phyloP scores from a whole-genome alignment of 2,113 vertebrate species.

The Nibea albiflora region DNA sequence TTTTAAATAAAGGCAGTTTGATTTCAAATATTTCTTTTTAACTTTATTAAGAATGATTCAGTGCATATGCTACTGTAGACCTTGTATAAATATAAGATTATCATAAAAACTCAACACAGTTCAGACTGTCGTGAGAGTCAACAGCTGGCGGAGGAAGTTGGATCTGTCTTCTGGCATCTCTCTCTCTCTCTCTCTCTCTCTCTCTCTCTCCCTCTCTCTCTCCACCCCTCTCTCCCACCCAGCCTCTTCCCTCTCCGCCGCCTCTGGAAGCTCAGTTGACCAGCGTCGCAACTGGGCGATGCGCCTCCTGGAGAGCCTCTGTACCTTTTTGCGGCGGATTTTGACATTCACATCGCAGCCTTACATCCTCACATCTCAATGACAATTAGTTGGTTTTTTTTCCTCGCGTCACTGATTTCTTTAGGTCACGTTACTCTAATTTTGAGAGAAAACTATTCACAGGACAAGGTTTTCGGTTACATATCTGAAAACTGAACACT shows the following conservation, averaged over 20 bases:
- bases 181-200: constrained; percentile 1
- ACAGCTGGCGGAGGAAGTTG: constrained; percentile 61
- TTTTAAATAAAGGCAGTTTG: too few relatives aligned
- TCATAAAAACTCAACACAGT: not conserved
- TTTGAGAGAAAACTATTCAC: constrained; percentile 22
- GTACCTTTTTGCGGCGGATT: not conserved
- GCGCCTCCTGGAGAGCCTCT: constrained; percentile 66
- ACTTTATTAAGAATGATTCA: too few relatives aligned
- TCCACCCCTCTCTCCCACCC: constrained; percentile 1
- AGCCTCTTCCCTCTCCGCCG: constrained; percentile 50
- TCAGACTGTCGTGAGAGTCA: constrained; percentile 19
- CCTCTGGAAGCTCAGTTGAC: constrained; percentile 76
- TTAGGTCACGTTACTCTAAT: not conserved
- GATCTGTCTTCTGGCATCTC: constrained; percentile 14
- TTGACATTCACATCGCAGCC: constrained; percentile 22
- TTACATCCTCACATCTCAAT: not conserved
- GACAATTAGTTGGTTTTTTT: not conserved
- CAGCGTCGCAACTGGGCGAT: constrained; percentile 84
- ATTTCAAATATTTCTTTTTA: too few relatives aligned
- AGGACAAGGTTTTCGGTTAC: constrained; percentile 60
- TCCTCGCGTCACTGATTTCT: not conserved
- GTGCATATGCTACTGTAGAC: too few relatives aligned
- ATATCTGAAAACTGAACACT: constrained; percentile 47
- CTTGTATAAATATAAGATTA: too few relatives aligned
- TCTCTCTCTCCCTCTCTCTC: constrained; percentile 3